Base-by-base conservation (phyloP, 2,113 vertebrate genomes). In the Gopherus evgoodei region DNA sequence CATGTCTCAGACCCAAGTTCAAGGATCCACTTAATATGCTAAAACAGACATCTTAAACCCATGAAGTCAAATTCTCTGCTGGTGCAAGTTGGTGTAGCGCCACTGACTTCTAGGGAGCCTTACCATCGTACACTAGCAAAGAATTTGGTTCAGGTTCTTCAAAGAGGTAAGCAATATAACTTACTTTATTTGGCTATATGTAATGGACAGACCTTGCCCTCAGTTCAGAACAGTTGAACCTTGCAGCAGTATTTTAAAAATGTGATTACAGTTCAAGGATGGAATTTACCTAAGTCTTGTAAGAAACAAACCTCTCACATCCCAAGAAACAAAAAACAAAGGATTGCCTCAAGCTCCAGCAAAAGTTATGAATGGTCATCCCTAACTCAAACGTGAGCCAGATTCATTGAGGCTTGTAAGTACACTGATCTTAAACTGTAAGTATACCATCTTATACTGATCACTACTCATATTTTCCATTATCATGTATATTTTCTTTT, bases 271-370 rank as follows among this genome's bases (percentile, higher is more conserved):
- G 87, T 57, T 59, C 72, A 81, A 11, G 89, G 62, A 53, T 94
- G 87, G 93, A 97, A 93, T 92, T 87, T n/a, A 65, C 8, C 3
- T 2, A 8, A 49, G 83, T 87, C 27, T 79, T 84, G 65, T 72
- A 59, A 94, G 93, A 94, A 38, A 79, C 86, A 86, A 93, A 6
- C 5, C 50, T 4, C 29, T 87, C 11, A 1, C 24, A 11, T 86
- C 22, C 14, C 57, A 78, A 65, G 59, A 59, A 86, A 1, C 14
- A 3, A 35, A 89, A 87, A 89, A 12, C 62, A 92, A 62, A 4
- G n/a, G 21, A 96, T 84, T 93, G 90, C 59, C 85, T 94, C 53
- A 86, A 94, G 85, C 56, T 82, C 86, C 93, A 11, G n/a, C 24
- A 81, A 90, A 81, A 90, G 62, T 94, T 95, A 94, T 24, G 4